Evolutionary conservation across 2,888 invertebrate genomes (phyloP), one percentile per base, ranked within the genome.

Genomic region (Caenorhabditis sp.): DNA sequence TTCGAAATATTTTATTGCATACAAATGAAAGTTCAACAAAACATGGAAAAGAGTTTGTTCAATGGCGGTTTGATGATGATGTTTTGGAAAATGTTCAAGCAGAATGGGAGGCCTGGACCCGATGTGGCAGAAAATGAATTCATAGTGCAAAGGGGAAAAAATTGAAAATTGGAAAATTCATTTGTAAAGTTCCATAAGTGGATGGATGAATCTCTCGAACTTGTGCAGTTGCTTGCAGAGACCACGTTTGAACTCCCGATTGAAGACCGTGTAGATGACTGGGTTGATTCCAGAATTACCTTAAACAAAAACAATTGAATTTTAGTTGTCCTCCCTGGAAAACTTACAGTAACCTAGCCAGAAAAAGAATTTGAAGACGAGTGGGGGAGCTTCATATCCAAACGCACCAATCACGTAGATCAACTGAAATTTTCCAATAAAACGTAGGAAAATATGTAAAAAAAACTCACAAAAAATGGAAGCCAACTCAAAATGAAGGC

Each of bases 401-500:
- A 93, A 91, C 0, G 92, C 92, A 15, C 92, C 92, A 37, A 92
- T 90, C 1, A 93, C 91, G 84, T 93, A 93, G 80, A 93, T 88
- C 5, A 91, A 95, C 90, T 90, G 80, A 58, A 88, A 81, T 4
- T 6, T 6, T 8, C 15, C 22, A 44, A 24, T 40, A 9, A 13
- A 9, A 20, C 28, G 5, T 0, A n/a, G 32, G 4, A 40, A 2
- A 11, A 8, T 50, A 18, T 8, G 6, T 28, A 9, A 32, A 9
- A 13, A 51, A 26, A 82, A 81, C 89, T 88, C 65, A 90, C 89
- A 94, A 98, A 99, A 93, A 99, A 99, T 0, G 98, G 98, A 91
- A 98, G 94, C 98, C 98, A 98, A 92, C 97, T 97, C 77, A 97
- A 95, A 89, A 98, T 98, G 92, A 99, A 99, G 88, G 97, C 97